Evolutionary conservation across 1,140 invertebrate species (phyloP).

Genomic region (Drosophila pseudoananassae): DNA sequence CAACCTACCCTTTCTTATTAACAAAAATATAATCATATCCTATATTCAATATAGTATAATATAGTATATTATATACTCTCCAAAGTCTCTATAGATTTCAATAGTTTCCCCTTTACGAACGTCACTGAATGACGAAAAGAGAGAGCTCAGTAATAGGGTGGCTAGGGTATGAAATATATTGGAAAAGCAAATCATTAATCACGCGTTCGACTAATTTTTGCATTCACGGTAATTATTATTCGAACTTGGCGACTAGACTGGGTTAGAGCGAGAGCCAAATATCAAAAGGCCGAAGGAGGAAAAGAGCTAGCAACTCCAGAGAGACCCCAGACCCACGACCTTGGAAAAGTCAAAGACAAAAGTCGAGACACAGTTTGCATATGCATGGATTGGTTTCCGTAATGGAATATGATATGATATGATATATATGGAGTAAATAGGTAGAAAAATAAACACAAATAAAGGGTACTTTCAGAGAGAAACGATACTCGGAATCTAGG

Average conservation of each 20-base stretch:
- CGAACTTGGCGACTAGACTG: slow-evolving; percentile 38
- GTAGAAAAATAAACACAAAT: neutral
- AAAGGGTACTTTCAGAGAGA: neutral
- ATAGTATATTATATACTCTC: neutral
- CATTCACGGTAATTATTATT: slow-evolving; percentile 78
- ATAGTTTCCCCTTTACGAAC: slow-evolving; percentile 21
- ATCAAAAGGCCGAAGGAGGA: slow-evolving; percentile 24
- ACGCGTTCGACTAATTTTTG: slow-evolving; percentile 58
- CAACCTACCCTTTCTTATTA: too few species aligned
- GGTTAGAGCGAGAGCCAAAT: neutral
- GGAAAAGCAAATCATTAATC: slow-evolving; percentile 69
- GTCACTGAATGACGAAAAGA: slow-evolving; percentile 15
- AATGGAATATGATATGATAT: slow-evolving; percentile 20
- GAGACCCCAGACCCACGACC: slow-evolving; percentile 69
- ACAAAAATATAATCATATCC: too few species aligned
- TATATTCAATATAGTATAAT: too few species aligned
- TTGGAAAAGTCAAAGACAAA: slow-evolving; percentile 60
- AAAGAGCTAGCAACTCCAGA: slow-evolving; percentile 64
- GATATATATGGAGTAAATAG: neutral
- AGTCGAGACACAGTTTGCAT: slow-evolving; percentile 38
- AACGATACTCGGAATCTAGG: too few species aligned
- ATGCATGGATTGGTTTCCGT: slow-evolving; percentile 23
- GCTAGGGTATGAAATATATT: slow-evolving; percentile 33
- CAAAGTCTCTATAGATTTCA: neutral
- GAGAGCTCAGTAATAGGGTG: neutral